Base-by-base conservation (phyloP, 2,113 vertebrate species). In the Apteryx mantelli region DNA sequence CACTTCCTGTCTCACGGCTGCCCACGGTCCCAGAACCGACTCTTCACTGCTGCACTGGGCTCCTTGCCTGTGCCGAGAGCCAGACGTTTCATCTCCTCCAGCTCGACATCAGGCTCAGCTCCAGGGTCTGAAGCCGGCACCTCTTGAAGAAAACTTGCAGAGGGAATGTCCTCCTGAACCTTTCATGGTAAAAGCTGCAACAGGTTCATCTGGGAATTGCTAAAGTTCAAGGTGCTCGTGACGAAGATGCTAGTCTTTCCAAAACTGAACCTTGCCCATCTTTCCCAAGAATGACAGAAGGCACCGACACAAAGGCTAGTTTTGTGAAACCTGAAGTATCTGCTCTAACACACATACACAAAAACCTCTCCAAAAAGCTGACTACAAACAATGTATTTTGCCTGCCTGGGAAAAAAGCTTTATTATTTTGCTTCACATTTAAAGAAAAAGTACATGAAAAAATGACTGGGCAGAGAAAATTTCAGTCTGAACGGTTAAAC, bases 31-130 rank as follows among this genome's bases (percentile, higher is more conserved):
- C 56, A 60, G 56, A 60, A 60, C 30, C 32, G 32, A 7, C n/a
- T 53, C 50, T 53, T n/a, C 34, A 52, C 25, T 25, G 26, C 9
- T 40, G 2, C 17, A 69, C 1, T 1, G 1, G 22, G 60, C 8
- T 46, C 11, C 50, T 66, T 48, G 38, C 50, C 82, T 26, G 18
- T 3, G 17, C 21, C 40, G 46, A 77, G 86, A 64, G 34, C 15
- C 50, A 86, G 44, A 21, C 28, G 9, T 19, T 36, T 30, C 34
- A 30, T 5, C 50, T 53, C 17, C 26, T 44, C 64, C 50, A 81
- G 11, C 30, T 56, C 58, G 55, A 40, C 70, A 50, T 14, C 1
- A 58, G 20, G 22, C 34, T 32, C 73, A 84, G 36, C 44, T 66
- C 28, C 36, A 82, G 32, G 12, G 28, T n/a, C 56, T 81, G 68